Percentiles rank a stretch among this genome's conserved stretches.
phyloP scores from a whole-genome alignment of 2,113 vertebrate species.

The Zapornia atra region DNA sequence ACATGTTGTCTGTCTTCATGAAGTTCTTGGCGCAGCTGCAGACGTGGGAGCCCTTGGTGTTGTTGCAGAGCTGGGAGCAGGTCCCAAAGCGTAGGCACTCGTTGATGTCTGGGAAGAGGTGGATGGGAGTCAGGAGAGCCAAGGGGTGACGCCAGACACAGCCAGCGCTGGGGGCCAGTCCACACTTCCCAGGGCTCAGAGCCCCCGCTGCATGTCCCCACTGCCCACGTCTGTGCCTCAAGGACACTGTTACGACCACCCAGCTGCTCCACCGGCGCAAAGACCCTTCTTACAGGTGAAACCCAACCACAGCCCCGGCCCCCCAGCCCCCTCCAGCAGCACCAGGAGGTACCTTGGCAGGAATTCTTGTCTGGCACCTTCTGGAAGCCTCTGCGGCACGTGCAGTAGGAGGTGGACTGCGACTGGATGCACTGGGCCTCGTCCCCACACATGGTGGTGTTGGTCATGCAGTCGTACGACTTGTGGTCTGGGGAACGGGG shows the following conservation, averaged over 20 bases:
- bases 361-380: constrained; percentile 81
- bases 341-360: constrained; percentile 82
- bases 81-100: constrained; percentile 90
- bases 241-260: not conserved
- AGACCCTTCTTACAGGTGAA: not conserved
- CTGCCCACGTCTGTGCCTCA: not conserved
- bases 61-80: constrained; percentile 97
- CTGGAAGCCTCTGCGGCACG: constrained; percentile 90
- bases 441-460: constrained; percentile 87
- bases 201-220: rapidly evolving
- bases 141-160: rapidly evolving
- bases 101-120: constrained; percentile 80
- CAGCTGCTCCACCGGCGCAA: rapidly evolving
- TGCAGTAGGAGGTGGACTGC: constrained; percentile 84
- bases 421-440: constrained; percentile 88
- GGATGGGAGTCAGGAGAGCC: not conserved
- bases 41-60: constrained; percentile 92
- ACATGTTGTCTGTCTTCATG: constrained; percentile 88
- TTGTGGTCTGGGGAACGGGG: constrained; percentile 78
- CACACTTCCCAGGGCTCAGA: not conserved
- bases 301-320: rapidly evolving
- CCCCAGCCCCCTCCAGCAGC: rapidly evolving
- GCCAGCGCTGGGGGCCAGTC: not conserved
- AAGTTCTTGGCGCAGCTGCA: constrained; percentile 95
- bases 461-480: constrained; percentile 85